These are phyloP conservation scores for Trachelus tabidus DNA, from an alignment of 2,888 invertebrate genomes.

Conservation along the genomic window DNA sequence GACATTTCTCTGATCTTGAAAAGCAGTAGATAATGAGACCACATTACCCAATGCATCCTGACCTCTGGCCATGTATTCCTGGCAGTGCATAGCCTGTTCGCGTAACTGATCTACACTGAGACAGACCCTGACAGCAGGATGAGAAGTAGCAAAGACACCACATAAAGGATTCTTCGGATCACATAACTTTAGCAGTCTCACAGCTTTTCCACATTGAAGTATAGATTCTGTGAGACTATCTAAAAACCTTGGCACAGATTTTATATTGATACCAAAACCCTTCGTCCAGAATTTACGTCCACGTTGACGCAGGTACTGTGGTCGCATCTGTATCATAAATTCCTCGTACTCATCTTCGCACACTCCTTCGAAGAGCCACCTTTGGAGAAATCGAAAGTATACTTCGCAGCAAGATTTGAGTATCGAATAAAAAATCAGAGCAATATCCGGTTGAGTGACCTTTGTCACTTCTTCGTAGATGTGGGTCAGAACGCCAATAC, in stretches of 20 bases:
- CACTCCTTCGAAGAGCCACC: constrained; percentile 88
- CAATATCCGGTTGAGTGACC: constrained; percentile 70
- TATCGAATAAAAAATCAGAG: constrained; percentile 71
- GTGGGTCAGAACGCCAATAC: constrained; percentile 74
- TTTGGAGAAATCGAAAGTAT: constrained; percentile 78
- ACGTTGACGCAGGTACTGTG: constrained; percentile 73
- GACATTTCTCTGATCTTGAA: constrained; percentile 46
- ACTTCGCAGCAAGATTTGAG: constrained; percentile 70
- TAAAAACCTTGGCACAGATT: constrained; percentile 76
- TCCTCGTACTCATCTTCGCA: constrained; percentile 85
- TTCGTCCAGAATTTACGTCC: constrained; percentile 78
- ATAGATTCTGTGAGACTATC: constrained; percentile 74
- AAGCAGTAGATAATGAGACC: constrained; percentile 50
- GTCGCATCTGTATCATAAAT: constrained; percentile 82
- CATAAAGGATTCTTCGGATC: constrained; percentile 74
- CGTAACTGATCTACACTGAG: constrained; percentile 68
- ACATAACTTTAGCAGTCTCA: constrained; percentile 77
- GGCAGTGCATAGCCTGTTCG: constrained; percentile 67
- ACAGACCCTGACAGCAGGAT: constrained; percentile 70
- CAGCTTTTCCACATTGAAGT: constrained; percentile 80
- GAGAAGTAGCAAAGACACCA: constrained; percentile 68
- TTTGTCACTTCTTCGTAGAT: constrained; percentile 74
- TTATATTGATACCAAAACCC: constrained; percentile 69
- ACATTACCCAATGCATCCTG: constrained; percentile 51
- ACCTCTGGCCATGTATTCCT: constrained; percentile 69